These are phyloP conservation scores for Takifugu flavidus DNA, from an alignment of 2,113 vertebrate genomes.

Conservation along the genomic window DNA sequence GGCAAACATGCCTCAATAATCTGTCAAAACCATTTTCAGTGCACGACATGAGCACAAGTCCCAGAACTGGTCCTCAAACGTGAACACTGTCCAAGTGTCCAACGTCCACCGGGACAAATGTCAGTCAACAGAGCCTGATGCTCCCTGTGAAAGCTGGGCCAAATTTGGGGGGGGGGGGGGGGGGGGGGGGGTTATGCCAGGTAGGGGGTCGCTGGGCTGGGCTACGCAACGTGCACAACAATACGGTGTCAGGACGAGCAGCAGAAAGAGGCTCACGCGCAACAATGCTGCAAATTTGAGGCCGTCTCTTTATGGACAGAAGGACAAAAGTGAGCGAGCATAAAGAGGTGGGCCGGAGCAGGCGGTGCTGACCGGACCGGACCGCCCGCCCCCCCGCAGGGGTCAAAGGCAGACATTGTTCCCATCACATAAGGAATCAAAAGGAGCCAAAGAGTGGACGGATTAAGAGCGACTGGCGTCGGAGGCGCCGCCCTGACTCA, in stretches of 20 bases:
- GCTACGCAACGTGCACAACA: neutral
- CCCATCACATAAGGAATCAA: conserved; percentile 36
- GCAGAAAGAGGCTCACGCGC: conserved; percentile 25
- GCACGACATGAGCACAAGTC: neutral
- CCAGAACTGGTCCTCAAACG: no score
- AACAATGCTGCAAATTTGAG: conserved; percentile 25
- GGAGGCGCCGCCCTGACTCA: conserved; percentile 41
- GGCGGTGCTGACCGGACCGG: conserved; percentile 57
- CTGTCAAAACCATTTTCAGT: no score
- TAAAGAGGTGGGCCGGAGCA: conserved; percentile 42
- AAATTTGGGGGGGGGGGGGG: neutral
- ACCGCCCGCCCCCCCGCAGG: conserved; percentile 54
- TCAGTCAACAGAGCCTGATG: neutral
- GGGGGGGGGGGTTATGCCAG: no score
- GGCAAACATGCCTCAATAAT: no score
- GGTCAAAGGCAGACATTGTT: conserved; percentile 60
- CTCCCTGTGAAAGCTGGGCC: neutral
- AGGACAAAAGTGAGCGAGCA: conserved; percentile 41
- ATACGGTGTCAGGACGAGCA: neutral
- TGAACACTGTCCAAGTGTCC: no score
- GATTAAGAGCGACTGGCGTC: conserved; percentile 46
- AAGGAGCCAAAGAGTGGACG: conserved; percentile 30
- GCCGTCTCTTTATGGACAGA: conserved; percentile 29
- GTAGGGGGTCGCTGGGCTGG: neutral
- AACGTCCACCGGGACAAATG: no score